Base-by-base conservation (phyloP, 1,140 invertebrate genomes). In the Drosophila sechellia region DNA sequence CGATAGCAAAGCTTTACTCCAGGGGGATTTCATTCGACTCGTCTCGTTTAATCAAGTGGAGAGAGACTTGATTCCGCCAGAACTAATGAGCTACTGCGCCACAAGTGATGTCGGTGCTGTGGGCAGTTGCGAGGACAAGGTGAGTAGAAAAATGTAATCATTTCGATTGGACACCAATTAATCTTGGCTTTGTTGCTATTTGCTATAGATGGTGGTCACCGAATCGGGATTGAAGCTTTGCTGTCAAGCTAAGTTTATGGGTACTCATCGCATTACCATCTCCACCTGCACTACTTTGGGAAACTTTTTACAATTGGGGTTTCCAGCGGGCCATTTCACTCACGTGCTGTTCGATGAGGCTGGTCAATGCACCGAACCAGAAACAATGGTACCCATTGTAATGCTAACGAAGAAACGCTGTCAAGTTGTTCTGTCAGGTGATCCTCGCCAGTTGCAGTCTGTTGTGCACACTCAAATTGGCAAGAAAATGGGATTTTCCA, bases 341-440 rank as follows among this genome's bases (percentile, higher is more conserved):
- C 97, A 98, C 90, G 93, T 97, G 0, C 94, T 98, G 52, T 93
- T 98, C 48, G 98, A 99, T 91, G 98, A 99, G 93, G 96, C 97
- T 49, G 98, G 97, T 0, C 97, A 98, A 90, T 95, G 96, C 5
- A 97, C 95, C 3, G 98, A 99, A 93, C 96, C 97, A 8, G 98
- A 99, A 93, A 94, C 95, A 43, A 93, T 98, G 93, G 94, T 98
- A 76, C 95, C 97, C 1, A 90, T 97, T 34, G 92, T 93, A 56
- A 92, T 94, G 60, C 79, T 92, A 25, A 76, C 93, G 27, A 93
- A 93, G 66, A 75, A 93, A 11, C 86, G 92, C 69, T 94, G 95
- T 2, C 96, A 96, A 93, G 94, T 97, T 6, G 93, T 98, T 64
- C 92, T 99, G 4, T 96, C 97, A 68, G 98, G 98, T 6, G 98